Conservation (phyloP, 2,113 vertebrate genomes). For the Dipodomys spectabilis region DNA sequence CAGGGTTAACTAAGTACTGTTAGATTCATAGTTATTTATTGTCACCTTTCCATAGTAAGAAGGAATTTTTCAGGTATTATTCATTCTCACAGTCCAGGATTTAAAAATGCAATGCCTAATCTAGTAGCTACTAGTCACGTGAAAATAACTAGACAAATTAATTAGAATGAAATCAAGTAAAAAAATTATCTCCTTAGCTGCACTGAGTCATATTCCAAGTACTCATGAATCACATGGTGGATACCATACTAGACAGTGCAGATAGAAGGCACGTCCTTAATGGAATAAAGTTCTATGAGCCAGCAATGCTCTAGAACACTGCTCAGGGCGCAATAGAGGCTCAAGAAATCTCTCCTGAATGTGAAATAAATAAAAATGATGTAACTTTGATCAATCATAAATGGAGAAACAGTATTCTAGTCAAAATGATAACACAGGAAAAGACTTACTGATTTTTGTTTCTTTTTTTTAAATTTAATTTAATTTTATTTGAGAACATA, state of each 20-base stretch:
- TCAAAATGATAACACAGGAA: neutral
- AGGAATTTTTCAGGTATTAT: neutral
- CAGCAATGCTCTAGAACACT: neutral
- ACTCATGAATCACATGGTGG: neutral
- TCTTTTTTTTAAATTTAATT: too few relatives aligned
- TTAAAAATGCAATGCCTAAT: neutral
- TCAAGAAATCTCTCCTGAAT: neutral
- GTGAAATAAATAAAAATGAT: slow-evolving; percentile 35
- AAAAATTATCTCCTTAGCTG: neutral
- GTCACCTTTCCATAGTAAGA: neutral
- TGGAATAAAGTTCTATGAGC: neutral
- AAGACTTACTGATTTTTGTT: slow-evolving; percentile 49
- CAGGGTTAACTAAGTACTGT: neutral
- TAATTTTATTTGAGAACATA: too few relatives aligned
- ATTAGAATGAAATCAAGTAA: neutral
- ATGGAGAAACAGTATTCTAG: neutral
- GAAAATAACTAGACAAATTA: neutral
- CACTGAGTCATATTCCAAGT: neutral
- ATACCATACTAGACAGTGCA: neutral
- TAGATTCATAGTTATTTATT: neutral
- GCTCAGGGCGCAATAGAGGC: neutral
- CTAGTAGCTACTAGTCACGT: neutral
- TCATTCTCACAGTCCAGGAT: neutral
- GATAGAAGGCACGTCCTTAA: too few relatives aligned
- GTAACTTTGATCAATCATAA: neutral